phyloP scores from a whole-genome alignment of 1,140 invertebrate species.

The Triops cancriformis region DNA sequence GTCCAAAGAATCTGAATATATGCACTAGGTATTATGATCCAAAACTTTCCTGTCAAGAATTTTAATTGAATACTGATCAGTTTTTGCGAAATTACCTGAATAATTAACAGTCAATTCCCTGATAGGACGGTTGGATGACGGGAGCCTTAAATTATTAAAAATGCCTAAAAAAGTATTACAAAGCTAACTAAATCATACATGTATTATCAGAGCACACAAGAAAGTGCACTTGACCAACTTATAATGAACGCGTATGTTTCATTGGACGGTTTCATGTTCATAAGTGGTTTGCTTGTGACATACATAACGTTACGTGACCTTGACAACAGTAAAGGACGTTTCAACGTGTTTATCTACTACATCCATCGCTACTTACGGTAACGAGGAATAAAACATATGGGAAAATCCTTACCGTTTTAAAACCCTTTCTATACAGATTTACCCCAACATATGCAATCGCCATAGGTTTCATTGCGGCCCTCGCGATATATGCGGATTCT shows the following conservation, averaged over 20 bases:
- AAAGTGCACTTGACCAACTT: slow-evolving; percentile 45
- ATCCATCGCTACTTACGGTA: slow-evolving; percentile 26
- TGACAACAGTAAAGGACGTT: slow-evolving; percentile 22
- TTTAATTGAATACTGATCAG: no score
- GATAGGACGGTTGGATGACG: no score
- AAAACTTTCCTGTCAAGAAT: no score
- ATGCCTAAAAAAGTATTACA: no score
- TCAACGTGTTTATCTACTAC: slow-evolving; percentile 21
- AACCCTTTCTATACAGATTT: slow-evolving; percentile 46
- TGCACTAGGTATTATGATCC: no score
- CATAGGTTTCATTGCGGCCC: slow-evolving; percentile 61
- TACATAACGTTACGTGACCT: slow-evolving; percentile 25
- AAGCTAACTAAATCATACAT: no score
- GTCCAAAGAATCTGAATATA: no score
- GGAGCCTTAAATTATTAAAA: no score
- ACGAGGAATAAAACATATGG: not conserved
- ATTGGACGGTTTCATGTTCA: slow-evolving; percentile 87
- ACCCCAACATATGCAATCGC: slow-evolving; percentile 76
- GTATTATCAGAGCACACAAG: not conserved
- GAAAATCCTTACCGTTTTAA: not conserved
- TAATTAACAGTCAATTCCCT: no score
- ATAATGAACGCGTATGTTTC: slow-evolving; percentile 79
- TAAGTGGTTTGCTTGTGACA: slow-evolving; percentile 39
- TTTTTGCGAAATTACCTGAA: no score
- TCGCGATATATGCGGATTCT: slow-evolving; percentile 54